Percentiles rank a stretch among this genome's conserved stretches.
Evolutionary conservation across 1,140 invertebrate species (phyloP).

Genomic region (fruit fly (Drosophila melanogaster)): DNA sequence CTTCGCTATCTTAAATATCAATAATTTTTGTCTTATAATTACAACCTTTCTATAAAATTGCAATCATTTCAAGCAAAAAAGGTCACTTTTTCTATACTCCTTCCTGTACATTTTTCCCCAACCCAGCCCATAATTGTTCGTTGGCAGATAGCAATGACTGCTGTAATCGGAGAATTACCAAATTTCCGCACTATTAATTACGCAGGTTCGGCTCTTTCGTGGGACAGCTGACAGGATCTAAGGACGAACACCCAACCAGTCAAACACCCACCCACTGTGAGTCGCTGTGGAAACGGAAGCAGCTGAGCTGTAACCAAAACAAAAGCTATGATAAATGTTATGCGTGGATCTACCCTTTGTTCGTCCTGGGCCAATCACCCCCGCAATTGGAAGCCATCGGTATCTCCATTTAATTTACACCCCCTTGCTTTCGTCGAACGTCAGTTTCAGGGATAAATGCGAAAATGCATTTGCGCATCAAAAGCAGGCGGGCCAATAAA

Average conservation of each 20-base stretch:
- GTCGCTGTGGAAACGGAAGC: slow-evolving; percentile 36
- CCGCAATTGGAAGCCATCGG: neutral
- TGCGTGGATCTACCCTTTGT: slow-evolving; percentile 43
- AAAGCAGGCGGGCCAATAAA: slow-evolving; percentile 63
- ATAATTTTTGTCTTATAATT: no score
- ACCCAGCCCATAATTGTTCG: neutral
- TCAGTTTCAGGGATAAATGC: slow-evolving; percentile 41
- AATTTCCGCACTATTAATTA: slow-evolving; percentile 60
- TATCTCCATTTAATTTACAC: slow-evolving; percentile 12
- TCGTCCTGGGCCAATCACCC: slow-evolving; percentile 4
- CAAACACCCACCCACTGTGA: slow-evolving; percentile 9
- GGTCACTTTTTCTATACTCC: neutral
- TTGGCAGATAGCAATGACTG: slow-evolving; percentile 1
- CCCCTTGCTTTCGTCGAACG: neutral
- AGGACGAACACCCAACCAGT: slow-evolving; percentile 1
- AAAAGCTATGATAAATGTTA: slow-evolving; percentile 58
- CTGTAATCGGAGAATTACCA: slow-evolving; percentile 30
- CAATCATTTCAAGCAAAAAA: neutral
- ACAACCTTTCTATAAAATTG: neutral
- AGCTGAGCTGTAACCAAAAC: slow-evolving; percentile 52
- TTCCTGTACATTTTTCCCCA: neutral
- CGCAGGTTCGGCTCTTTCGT: slow-evolving; percentile 30
- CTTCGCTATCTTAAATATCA: no score
- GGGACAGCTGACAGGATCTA: slow-evolving; percentile 41
- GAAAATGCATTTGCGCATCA: slow-evolving; percentile 61